phyloP scores from a whole-genome alignment of 2,797 vertebrate species.

The Enteromius anoplus region DNA sequence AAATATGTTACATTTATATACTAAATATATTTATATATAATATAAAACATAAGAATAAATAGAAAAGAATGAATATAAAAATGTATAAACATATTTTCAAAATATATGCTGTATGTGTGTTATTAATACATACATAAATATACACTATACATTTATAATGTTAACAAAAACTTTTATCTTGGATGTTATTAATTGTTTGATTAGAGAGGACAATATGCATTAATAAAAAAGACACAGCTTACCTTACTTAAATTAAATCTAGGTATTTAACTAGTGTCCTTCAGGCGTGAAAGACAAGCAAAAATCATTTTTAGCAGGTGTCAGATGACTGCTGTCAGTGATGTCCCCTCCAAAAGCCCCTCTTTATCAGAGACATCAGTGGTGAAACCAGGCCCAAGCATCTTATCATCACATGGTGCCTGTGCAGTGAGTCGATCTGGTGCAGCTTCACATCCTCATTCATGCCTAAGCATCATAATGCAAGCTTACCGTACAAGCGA shows the following conservation, averaged over 20 bases:
- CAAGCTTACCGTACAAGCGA: constrained; percentile 41
- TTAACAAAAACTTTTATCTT: too few relatives aligned
- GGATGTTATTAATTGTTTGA: too few relatives aligned
- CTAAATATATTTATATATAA: too few relatives aligned
- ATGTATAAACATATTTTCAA: too few relatives aligned
- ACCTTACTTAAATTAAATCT: background rate
- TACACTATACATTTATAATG: too few relatives aligned
- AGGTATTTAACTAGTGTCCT: background rate
- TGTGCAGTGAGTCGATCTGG: constrained; percentile 41
- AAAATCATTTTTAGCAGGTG: background rate
- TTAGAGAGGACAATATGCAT: background rate
- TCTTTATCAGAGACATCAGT: constrained; percentile 16
- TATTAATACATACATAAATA: too few relatives aligned
- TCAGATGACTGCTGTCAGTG: background rate
- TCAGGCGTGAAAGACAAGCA: background rate
- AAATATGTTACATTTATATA: too few relatives aligned
- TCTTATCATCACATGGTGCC: constrained; percentile 26
- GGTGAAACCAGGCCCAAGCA: constrained; percentile 8
- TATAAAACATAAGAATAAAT: too few relatives aligned
- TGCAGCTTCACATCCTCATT: constrained; percentile 46
- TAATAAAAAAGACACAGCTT: background rate
- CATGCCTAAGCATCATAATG: constrained; percentile 50
- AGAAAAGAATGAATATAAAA: too few relatives aligned
- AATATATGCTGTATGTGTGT: too few relatives aligned
- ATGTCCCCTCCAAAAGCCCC: constrained; percentile 23